Evolutionary conservation across 2,888 invertebrate genomes (phyloP), one percentile per base, ranked within the genome.

Genomic region (Criorhina ranunculi): DNA sequence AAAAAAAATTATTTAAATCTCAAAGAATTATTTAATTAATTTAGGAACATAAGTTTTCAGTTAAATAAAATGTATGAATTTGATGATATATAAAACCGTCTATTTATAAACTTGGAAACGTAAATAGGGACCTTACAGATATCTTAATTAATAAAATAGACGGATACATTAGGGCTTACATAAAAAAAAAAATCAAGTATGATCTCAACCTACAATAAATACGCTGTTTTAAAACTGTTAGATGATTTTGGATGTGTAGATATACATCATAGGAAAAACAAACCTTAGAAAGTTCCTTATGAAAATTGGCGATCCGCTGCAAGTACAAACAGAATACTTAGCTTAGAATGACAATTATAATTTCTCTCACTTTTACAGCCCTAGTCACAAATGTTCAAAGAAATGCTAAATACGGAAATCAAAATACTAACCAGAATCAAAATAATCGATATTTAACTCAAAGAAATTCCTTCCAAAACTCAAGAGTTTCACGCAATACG

Each of bases 41-140:
- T 64, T 33, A 75, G 44, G 5, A 44, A 17, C 15, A 51, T 42
- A 46, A 64, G 44, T 19, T 46, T 6, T 19, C 11, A 35, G n/a
- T 44, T 62, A 44, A 46, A 33, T 8, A 11, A 44, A 46, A 46
- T 73, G n/a, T 73, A 73, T 5, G 42, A 31, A 6, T 46, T 37
- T 11, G 57, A 57, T 37, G 70, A n/a, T n/a, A 57, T 24, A 57
- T n/a, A 1, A 57, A 29, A 35, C 44, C 59, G 1, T 9, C 11
- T n/a, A n/a, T n/a, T n/a, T n/a, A n/a, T n/a, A n/a, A n/a, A n/a
- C 55, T 42, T 5, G 29, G 49, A 46, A 59, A 72, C n/a, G 31
- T 46, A 29, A 60, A 72, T 46, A 59, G 55, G 2, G 42, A 60
- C 19, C 15, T 60, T 0, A 42, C 12, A 33, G 42, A 60, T 24